Percentiles rank a stretch among this genome's conserved stretches.
Evolutionary conservation across 2,888 invertebrate genomes (phyloP).

Genomic region (Orgyia antiqua): DNA sequence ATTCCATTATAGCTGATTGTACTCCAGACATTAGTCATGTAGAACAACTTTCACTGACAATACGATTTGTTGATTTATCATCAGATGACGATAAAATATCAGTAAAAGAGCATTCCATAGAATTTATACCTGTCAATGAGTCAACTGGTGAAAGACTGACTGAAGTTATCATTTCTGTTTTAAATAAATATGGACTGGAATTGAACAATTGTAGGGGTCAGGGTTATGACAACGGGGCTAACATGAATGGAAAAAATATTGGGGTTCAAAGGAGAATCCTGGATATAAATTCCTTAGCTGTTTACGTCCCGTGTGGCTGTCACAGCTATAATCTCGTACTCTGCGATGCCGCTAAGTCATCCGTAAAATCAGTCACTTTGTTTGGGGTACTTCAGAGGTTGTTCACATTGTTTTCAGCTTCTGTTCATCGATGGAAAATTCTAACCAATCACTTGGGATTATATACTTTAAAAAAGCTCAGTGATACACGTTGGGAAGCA

Average conservation of each 20-base stretch:
- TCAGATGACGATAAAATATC: conserved; percentile 16
- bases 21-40: background rate
- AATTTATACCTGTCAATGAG: conserved; percentile 14
- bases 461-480: background rate
- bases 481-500: background rate
- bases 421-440: background rate
- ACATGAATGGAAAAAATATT: conserved; percentile 36
- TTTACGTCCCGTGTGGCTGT: background rate
- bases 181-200: background rate
- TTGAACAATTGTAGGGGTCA: conserved; percentile 23
- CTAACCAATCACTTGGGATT: background rate
- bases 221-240: conserved; percentile 40
- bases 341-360: background rate
- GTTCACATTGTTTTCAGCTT: background rate
- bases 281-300: conserved; percentile 18
- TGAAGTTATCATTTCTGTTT: background rate
- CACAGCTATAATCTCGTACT: background rate
- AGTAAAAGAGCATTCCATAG: conserved; percentile 18
- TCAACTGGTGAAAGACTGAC: too few relatives aligned
- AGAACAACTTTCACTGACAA: conserved; percentile 12
- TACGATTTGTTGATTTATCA: conserved; percentile 21
- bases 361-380: background rate
- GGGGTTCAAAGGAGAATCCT: conserved; percentile 36
- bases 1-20: conserved; percentile 10
- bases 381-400: background rate